These are phyloP conservation scores for Heteromyza rotundicornis DNA, from an alignment of 2,888 invertebrate species.

Conservation along the genomic window DNA sequence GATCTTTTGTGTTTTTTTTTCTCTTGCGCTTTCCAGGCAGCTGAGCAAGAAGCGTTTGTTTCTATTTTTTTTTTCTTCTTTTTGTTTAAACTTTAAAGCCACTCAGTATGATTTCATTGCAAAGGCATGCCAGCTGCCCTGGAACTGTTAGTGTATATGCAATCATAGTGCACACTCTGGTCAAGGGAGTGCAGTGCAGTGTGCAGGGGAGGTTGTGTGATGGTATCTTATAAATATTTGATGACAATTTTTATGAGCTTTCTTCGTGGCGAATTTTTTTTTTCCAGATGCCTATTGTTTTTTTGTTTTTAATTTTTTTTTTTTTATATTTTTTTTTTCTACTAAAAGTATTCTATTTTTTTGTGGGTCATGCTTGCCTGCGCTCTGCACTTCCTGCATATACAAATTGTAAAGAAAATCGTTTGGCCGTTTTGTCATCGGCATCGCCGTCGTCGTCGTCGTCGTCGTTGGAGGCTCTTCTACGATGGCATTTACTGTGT, in stretches of 20 bases:
- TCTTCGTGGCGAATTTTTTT: conserved; percentile 4
- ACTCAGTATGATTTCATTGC: conserved; percentile 1
- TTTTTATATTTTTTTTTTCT: conserved; percentile 13
- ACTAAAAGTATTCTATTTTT: conserved; percentile 6
- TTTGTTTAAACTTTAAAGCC: no score
- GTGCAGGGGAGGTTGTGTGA: not conserved
- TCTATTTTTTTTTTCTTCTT: not conserved
- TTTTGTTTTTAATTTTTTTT: not conserved
- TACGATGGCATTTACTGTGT: conserved; percentile 8
- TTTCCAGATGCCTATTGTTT: not conserved
- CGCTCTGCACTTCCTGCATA: conserved; percentile 43
- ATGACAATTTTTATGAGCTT: conserved; percentile 9
- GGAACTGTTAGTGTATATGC: no score
- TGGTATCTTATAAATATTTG: not conserved
- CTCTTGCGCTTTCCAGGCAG: not conserved
- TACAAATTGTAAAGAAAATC: not conserved
- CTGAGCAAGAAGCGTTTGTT: not conserved
- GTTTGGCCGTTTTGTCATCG: not conserved
- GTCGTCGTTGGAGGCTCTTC: no score
- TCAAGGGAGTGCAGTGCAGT: not conserved
- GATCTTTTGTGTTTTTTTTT: conserved; percentile 2
- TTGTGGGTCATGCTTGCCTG: conserved; percentile 42
- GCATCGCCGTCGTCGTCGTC: not conserved
- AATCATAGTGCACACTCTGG: not conserved
- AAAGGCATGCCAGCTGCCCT: not conserved